Base-by-base conservation (phyloP, 30 jellyfish, hydroid and myxozoan genomes). In the Calvadosia cruxmelitensis region DNA sequence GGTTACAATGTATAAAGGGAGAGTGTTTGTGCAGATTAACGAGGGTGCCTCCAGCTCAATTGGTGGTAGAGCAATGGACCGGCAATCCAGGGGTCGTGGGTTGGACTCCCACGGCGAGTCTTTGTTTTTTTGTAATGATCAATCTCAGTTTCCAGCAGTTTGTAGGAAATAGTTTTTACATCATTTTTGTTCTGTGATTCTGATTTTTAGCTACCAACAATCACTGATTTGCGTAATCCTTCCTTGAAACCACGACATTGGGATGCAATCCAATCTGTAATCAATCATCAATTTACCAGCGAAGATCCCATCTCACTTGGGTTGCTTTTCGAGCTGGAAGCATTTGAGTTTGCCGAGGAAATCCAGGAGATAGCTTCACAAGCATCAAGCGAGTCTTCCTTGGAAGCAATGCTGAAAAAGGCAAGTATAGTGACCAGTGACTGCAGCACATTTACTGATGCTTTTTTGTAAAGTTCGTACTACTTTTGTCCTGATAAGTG, bases 361-460 rank as follows among this genome's bases (percentile, higher is more conserved):
- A 82, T 91, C 24, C 95, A 91, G 65, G 99, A 91, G 35, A 71
- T 91, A 10, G 77, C 99, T 0, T 85, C 95, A 20, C 99, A 91
- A 64, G 99, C 99, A 68, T 91, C 99, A 31, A 82, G 99, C 66
- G 99, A 91, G 67, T 84, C 95, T 1, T 91, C 99, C 0, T 76
- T 91, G 53, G 99, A 91, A 82, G 92, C 82, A 23, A 91, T 91
- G 10, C 90, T 91, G 34, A 91, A 79, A 67, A 91, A 91, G 95
- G 99, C 82, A 31, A 3, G 2, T 26, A 16, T 52, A 7, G 62
- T 51, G 57, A 10, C 15, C 57, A 42, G n/a, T n/a, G n/a, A n/a
- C n/a, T n/a, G n/a, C n/a, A n/a, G n/a, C n/a, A n/a, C n/a, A n/a
- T n/a, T n/a, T n/a, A n/a, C n/a, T n/a, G n/a, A n/a, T n/a, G n/a